A percentile compares a stretch with the other conserved stretches of the same genome.
These are phyloP conservation scores for Odocoileus hemionus DNA, from an alignment of 2,113 vertebrate species.

Conservation along the genomic window DNA sequence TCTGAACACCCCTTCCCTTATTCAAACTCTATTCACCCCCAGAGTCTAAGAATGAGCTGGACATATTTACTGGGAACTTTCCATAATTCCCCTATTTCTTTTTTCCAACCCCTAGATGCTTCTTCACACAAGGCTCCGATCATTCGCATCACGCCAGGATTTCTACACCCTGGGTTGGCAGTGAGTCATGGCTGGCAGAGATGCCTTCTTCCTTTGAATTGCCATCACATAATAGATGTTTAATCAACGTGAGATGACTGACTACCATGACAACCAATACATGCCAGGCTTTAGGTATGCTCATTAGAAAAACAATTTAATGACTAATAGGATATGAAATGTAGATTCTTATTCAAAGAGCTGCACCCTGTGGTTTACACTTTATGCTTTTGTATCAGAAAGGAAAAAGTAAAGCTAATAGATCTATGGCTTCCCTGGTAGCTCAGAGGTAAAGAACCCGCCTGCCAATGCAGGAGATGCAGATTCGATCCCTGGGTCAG, in stretches of 20 bases:
- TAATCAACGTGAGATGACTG: background rate
- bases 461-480: background rate
- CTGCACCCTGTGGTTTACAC: background rate
- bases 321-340: background rate
- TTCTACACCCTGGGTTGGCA: background rate
- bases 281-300: background rate
- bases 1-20: background rate
- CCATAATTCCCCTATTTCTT: background rate
- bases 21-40: background rate
- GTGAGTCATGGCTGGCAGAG: background rate
- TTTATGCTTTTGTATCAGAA: background rate
- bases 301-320: background rate
- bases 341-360: background rate
- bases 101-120: background rate
- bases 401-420: background rate
- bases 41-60: background rate
- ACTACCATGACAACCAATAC: background rate
- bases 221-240: background rate
- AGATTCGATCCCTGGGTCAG: background rate
- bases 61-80: background rate
- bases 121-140: background rate
- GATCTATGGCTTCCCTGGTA: background rate
- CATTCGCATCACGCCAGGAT: background rate
- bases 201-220: background rate
- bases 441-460: background rate